Percentiles rank a stretch among this genome's conserved stretches.
Conservation (phyloP, 2,113 vertebrate genomes). For the Istiophorus platypterus region DNA sequence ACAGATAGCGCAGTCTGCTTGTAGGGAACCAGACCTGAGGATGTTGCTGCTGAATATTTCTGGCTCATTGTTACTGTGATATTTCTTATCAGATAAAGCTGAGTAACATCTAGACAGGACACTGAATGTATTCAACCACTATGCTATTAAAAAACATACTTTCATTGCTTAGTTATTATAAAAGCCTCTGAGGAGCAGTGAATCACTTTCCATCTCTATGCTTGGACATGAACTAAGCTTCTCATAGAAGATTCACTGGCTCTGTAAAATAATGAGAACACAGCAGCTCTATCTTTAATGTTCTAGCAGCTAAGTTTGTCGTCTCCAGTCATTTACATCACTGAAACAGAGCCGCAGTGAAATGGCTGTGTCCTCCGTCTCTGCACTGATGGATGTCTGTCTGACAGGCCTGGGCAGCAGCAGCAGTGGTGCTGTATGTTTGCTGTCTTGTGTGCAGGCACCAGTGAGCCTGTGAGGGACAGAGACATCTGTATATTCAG, state of each 20-base stretch:
- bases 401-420: constrained; percentile 54
- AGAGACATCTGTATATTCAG: constrained; percentile 71
- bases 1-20: neutral
- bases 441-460: constrained; percentile 48
- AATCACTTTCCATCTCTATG: neutral
- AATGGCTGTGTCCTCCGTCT: constrained; percentile 10
- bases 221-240: neutral
- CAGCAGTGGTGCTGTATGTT: constrained; percentile 38
- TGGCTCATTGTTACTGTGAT: constrained; percentile 23
- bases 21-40: neutral
- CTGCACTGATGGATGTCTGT: constrained; percentile 53
- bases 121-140: neutral
- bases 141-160: neutral
- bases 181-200: constrained; percentile 27
- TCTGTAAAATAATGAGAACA: constrained; percentile 7
- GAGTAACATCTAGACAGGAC: constrained; percentile 2
- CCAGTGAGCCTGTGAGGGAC: constrained; percentile 72
- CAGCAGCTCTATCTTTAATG: constrained; percentile 31
- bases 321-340: constrained; percentile 27
- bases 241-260: constrained; percentile 17
- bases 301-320: constrained; percentile 39
- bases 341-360: constrained; percentile 3
- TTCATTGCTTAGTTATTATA: neutral
- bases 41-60: neutral
- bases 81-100: neutral